Evolutionary conservation across 2,888 invertebrate genomes (phyloP).

Genomic region (Pterostichus niger): DNA sequence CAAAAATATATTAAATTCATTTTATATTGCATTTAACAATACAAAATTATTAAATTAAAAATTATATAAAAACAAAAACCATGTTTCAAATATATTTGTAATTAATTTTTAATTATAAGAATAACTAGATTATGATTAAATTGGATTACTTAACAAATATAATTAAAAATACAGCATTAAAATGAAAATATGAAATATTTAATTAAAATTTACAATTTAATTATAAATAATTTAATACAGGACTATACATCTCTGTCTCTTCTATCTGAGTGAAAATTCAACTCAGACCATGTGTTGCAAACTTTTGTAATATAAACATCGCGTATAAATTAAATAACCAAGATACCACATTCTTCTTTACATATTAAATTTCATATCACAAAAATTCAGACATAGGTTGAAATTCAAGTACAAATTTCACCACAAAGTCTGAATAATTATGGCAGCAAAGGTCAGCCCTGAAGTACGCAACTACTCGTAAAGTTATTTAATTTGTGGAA

Average conservation of each 20-base stretch:
- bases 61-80: background rate
- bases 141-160: constrained; percentile 27
- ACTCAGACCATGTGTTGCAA: background rate
- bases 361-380: constrained; percentile 44
- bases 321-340: constrained; percentile 43
- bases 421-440: constrained; percentile 15
- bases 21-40: too few relatives aligned
- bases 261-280: constrained; percentile 23
- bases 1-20: too few relatives aligned
- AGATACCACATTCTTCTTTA: constrained; percentile 39
- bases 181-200: constrained; percentile 49
- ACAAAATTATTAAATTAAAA: too few relatives aligned
- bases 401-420: constrained; percentile 3
- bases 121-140: constrained; percentile 38
- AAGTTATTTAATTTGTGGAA: constrained; percentile 1
- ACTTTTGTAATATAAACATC: constrained; percentile 45
- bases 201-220: constrained; percentile 50
- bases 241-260: constrained; percentile 1
- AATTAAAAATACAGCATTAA: constrained; percentile 33
- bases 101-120: constrained; percentile 19
- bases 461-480: too few relatives aligned
- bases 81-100: background rate
- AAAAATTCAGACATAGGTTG: constrained; percentile 20
- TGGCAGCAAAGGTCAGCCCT: constrained; percentile 10
- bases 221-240: constrained; percentile 45